phyloP scores from a whole-genome alignment of 2,888 invertebrate genomes.

The Aromia moschata region DNA sequence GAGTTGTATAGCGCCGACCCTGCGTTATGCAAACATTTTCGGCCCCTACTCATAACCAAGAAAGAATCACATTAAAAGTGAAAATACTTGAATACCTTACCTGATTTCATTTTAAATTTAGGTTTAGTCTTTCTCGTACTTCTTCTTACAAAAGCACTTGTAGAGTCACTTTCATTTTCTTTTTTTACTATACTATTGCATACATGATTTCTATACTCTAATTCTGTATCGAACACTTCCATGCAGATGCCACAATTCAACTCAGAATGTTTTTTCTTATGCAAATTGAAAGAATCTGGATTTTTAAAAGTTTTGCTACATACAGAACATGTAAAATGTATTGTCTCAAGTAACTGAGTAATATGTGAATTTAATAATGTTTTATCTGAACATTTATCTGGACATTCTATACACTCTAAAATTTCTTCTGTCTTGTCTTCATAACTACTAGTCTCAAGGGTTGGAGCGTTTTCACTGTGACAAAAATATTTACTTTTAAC shows the following conservation, averaged over 20 bases:
- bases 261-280: conserved; percentile 29
- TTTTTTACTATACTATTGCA: conserved; percentile 16
- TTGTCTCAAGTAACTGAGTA: conserved; percentile 4
- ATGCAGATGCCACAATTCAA: conserved; percentile 25
- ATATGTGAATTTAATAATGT: conserved; percentile 2
- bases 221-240: conserved; percentile 12
- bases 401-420: conserved; percentile 38
- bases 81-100: too few species aligned
- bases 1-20: too few species aligned
- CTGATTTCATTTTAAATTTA: conserved; percentile 15
- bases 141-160: neutral
- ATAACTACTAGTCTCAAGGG: neutral
- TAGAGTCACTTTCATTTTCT: neutral
- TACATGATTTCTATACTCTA: conserved; percentile 11
- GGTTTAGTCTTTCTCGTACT: conserved; percentile 1
- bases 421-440: conserved; percentile 16
- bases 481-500: neutral
- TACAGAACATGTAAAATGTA: conserved; percentile 18
- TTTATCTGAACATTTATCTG: conserved; percentile 27
- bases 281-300: conserved; percentile 17
- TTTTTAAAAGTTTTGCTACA: conserved; percentile 26
- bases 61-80: too few species aligned
- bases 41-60: too few species aligned
- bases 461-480: neutral
- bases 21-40: too few species aligned